A percentile compares a stretch with the other conserved stretches of the same genome.
Evolutionary conservation across 2,888 invertebrate species (phyloP).

Genomic region (Pseudolycoriella hygida): DNA sequence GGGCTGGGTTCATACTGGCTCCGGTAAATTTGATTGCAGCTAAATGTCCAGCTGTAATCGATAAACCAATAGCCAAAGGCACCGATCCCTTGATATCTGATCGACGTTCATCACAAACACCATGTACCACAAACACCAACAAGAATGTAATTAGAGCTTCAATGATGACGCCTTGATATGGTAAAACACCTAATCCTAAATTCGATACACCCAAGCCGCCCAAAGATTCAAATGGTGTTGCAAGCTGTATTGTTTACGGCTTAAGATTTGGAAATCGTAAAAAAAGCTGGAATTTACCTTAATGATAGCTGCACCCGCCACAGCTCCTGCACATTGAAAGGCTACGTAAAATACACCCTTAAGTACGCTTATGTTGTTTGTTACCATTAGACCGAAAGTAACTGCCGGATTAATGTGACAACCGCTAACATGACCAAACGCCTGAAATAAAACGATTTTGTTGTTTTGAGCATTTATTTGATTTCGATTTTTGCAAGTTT

Average conservation of each 20-base stretch:
- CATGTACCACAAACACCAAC: constrained; percentile 70
- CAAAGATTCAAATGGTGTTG: constrained; percentile 35
- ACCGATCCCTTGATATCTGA: constrained; percentile 67
- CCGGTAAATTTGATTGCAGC: constrained; percentile 39
- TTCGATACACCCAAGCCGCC: constrained; percentile 44
- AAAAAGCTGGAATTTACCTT: constrained; percentile 35
- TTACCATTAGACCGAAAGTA: constrained; percentile 59
- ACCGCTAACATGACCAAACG: constrained; percentile 72
- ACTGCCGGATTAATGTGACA: constrained; percentile 90
- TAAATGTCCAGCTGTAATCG: constrained; percentile 71
- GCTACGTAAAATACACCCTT: constrained; percentile 64
- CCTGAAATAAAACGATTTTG: too few relatives aligned
- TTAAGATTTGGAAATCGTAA: too few relatives aligned
- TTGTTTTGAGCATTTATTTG: too few relatives aligned
- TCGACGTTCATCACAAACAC: constrained; percentile 64
- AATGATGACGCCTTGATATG: constrained; percentile 60
- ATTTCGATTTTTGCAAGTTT: too few relatives aligned
- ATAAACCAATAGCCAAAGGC: constrained; percentile 73
- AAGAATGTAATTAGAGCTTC: constrained; percentile 77
- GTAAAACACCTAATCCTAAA: constrained; percentile 36
- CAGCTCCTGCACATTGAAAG: constrained; percentile 64
- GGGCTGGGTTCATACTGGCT: constrained; percentile 53
- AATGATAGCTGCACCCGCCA: constrained; percentile 61
- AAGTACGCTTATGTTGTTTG: constrained; percentile 65
- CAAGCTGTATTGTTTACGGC: constrained; percentile 13